Conservation (phyloP, 2,113 vertebrate species). For the Macrotus californicus region DNA sequence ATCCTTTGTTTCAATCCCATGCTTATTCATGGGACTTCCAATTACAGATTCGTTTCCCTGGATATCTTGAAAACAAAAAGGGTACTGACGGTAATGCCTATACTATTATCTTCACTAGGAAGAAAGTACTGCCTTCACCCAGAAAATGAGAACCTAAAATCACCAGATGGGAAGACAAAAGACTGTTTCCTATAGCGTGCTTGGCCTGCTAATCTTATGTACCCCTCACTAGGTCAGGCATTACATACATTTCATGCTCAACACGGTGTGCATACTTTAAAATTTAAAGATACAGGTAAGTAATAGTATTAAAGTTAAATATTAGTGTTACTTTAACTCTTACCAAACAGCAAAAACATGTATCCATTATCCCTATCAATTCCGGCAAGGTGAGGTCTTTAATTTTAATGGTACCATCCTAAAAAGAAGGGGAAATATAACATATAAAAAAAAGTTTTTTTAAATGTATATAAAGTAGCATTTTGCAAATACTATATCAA, state of each 20-base stretch:
- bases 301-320: conserved; percentile 49
- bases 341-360: conserved; percentile 98
- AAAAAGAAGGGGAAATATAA: conserved; percentile 42
- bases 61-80: neutral
- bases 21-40: neutral
- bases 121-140: neutral
- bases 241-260: neutral
- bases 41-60: neutral
- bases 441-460: neutral
- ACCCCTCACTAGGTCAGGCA: neutral
- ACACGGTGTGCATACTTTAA: neutral
- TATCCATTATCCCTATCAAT: conserved; percentile 97
- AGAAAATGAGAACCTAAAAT: neutral
- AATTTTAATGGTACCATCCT: conserved; percentile 96
- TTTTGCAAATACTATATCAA: neutral
- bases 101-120: neutral
- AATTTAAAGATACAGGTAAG: neutral
- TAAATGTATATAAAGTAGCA: neutral
- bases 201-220: neutral
- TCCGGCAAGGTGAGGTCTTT: conserved; percentile 95
- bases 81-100: neutral
- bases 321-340: conserved; percentile 65
- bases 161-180: neutral
- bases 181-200: neutral
- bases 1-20: neutral